These are phyloP conservation scores for Aurelia sp. DNA, from an alignment of 30 jellyfish, hydroid and myxozoan species.

Conservation along the genomic window DNA sequence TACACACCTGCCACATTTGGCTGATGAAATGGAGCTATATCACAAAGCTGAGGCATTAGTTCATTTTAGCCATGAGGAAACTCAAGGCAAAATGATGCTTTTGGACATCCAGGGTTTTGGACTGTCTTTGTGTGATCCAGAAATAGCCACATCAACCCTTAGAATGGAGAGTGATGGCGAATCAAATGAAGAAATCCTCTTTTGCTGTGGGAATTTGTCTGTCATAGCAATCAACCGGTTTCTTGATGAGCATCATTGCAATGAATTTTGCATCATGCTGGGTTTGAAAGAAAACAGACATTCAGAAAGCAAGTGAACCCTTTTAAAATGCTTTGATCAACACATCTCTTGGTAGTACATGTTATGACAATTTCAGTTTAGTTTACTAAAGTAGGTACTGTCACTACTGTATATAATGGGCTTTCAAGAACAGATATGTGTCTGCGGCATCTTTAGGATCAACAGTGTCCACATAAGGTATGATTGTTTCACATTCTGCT, in stretches of 20 bases:
- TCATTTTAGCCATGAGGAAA: not conserved
- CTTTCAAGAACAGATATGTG: not conserved
- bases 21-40: too few relatives aligned
- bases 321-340: not conserved
- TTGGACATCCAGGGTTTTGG: constrained; percentile 6
- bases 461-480: constrained; percentile 10
- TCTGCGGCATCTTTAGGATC: constrained; percentile 9
- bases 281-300: not conserved
- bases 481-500: constrained; percentile 9
- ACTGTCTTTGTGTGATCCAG: constrained; percentile 5
- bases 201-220: constrained; percentile 14
- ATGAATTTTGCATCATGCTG: constrained; percentile 5
- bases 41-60: not conserved
- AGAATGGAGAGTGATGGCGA: not conserved
- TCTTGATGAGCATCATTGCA: not conserved
- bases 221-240: not conserved
- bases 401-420: not conserved
- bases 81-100: not conserved
- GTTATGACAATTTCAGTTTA: not conserved
- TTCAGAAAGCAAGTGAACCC: not conserved
- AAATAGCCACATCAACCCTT: constrained; percentile 5
- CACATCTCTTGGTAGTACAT: not conserved
- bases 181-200: not conserved
- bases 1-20: too few relatives aligned
- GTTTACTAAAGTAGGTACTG: not conserved